Conservation (phyloP, 2,113 vertebrate species). For the Mohoua ochrocephala region DNA sequence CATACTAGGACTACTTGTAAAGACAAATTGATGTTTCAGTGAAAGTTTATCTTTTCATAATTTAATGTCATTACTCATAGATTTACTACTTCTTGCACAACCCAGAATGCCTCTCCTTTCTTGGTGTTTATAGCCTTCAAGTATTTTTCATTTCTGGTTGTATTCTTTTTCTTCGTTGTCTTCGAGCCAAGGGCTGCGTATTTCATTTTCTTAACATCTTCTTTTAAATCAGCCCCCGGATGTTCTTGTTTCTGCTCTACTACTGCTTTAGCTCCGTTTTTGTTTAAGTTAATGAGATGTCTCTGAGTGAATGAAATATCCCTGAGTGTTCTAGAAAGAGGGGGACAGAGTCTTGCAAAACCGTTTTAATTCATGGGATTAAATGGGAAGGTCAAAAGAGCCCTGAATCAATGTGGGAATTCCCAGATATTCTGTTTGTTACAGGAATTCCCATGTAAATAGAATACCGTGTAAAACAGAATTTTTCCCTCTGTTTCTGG, state of each 20-base stretch:
- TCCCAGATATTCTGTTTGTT: neutral
- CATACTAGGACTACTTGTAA: conserved; percentile 19
- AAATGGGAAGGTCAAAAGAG: neutral
- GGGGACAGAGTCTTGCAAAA: neutral
- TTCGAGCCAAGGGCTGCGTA: neutral
- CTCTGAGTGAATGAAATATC: neutral
- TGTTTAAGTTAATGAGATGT: conserved; percentile 3
- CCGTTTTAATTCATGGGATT: neutral
- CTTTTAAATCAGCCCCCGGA: neutral
- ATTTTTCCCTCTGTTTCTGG: neutral
- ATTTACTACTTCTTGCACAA: conserved; percentile 41
- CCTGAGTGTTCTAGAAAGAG: neutral
- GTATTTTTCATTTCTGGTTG: conserved; percentile 20
- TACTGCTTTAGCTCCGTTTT: neutral
- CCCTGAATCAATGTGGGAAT: neutral
- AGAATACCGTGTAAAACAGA: neutral
- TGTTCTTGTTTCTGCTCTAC: conserved; percentile 20
- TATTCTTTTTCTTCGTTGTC: neutral
- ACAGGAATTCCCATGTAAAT: neutral
- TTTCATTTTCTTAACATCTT: neutral
- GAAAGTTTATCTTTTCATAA: conserved; percentile 36
- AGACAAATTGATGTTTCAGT: conserved; percentile 29
- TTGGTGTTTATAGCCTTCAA: conserved; percentile 30
- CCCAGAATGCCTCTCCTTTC: conserved; percentile 32
- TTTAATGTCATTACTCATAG: conserved; percentile 22